A percentile compares a stretch with the other conserved stretches of the same genome.
These are phyloP conservation scores for Orbicella faveolata DNA, from an alignment of 64 coral and sea anemone species.

Conservation along the genomic window DNA sequence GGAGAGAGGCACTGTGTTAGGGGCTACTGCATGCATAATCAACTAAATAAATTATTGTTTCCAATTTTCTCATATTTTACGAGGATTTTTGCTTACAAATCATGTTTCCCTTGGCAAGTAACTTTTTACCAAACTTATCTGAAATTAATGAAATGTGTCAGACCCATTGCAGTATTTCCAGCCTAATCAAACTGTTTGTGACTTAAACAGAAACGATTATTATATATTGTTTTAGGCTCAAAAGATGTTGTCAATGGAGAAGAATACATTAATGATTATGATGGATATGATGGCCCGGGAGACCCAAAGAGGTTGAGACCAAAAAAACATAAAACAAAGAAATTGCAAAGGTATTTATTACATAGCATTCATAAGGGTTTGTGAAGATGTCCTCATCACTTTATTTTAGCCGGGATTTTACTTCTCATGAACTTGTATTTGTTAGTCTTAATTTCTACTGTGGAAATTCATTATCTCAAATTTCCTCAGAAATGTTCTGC, in stretches of 20 bases:
- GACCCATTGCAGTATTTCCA: too few species aligned
- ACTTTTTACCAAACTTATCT: too few species aligned
- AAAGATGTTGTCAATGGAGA: slow-evolving; percentile 77
- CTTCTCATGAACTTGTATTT: too few species aligned
- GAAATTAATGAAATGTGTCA: too few species aligned
- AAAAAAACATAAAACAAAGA: slow-evolving; percentile 83
- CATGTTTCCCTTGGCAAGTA: too few species aligned
- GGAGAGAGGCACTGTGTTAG: too few species aligned
- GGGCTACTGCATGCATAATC: too few species aligned
- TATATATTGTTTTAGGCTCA: slow-evolving; percentile 51
- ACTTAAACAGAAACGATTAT: not conserved
- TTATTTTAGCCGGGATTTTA: too few species aligned
- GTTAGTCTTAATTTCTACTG: too few species aligned
- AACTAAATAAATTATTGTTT: not conserved
- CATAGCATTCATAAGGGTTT: not conserved
- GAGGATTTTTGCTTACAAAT: not conserved
- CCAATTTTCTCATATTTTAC: not conserved
- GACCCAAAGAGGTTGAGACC: slow-evolving; percentile 71
- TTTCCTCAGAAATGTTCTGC: too few species aligned
- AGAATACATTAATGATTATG: slow-evolving; percentile 62
- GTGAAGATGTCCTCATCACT: not conserved
- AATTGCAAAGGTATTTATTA: slow-evolving; percentile 51
- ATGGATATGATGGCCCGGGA: slow-evolving; percentile 53
- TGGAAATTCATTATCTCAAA: too few species aligned
- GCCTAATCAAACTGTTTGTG: too few species aligned